Percentiles rank a stretch among this genome's conserved stretches.
Evolutionary conservation across 2,797 vertebrate species (phyloP).

Genomic region (Eptatretus atami): DNA sequence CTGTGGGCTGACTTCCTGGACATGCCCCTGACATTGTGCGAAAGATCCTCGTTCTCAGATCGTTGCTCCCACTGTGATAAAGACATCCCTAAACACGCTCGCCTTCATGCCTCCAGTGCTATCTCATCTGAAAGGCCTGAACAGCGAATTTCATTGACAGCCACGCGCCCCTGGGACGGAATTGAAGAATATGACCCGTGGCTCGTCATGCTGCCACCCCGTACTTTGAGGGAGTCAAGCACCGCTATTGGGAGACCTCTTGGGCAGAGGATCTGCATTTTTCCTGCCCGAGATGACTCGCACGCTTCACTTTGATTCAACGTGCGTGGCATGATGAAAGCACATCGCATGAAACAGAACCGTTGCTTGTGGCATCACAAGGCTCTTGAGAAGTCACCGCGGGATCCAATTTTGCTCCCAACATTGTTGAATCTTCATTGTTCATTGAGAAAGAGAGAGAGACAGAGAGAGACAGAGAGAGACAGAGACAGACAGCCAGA

Average conservation of each 20-base stretch:
- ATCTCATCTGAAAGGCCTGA: slow-evolving; percentile 26
- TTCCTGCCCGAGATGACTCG: slow-evolving; percentile 1
- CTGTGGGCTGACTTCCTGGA: slow-evolving; percentile 1
- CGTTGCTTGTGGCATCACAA: no score
- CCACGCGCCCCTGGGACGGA: slow-evolving; percentile 35
- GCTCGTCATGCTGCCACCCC: slow-evolving; percentile 2
- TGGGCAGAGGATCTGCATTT: slow-evolving; percentile 2
- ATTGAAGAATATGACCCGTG: slow-evolving; percentile 73
- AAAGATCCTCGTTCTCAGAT: slow-evolving; percentile 1
- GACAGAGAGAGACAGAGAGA: no score
- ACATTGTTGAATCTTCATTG: no score
- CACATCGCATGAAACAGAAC: no score
- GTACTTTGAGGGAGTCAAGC: slow-evolving; percentile 3
- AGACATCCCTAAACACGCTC: neutral
- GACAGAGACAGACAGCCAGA: no score
- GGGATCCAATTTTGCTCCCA: no score
- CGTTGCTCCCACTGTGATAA: slow-evolving; percentile 1
- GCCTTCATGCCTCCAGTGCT: slow-evolving; percentile 4
- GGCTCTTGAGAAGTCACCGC: no score
- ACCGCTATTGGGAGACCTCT: slow-evolving; percentile 4
- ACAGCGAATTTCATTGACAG: slow-evolving; percentile 65
- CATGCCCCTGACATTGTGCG: neutral
- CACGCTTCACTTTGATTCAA: slow-evolving; percentile 3
- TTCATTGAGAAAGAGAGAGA: no score
- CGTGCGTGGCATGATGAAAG: slow-evolving; percentile 2